phyloP scores from a whole-genome alignment of 1,140 invertebrate species.

The Daktulosphaira vitifoliae region DNA sequence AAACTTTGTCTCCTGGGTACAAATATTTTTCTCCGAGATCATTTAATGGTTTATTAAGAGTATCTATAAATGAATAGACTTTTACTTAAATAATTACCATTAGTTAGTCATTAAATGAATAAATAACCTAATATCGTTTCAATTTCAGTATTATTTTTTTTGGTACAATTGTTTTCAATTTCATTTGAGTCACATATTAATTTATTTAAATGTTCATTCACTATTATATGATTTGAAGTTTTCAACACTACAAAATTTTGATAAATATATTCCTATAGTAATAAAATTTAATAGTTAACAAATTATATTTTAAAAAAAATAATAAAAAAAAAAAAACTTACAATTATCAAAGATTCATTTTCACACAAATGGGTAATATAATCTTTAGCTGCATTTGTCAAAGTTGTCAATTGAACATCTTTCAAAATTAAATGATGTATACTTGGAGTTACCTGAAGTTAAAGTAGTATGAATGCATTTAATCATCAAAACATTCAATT shows the following conservation, averaged over 20 bases:
- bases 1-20: constrained; percentile 1
- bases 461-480: too few relatives aligned
- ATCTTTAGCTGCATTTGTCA: constrained; percentile 3
- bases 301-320: not conserved
- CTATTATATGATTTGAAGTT: not conserved
- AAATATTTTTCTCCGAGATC: not conserved
- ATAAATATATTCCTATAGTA: not conserved
- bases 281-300: too few relatives aligned
- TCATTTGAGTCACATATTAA: not conserved
- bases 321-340: not conserved
- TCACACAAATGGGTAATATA: constrained; percentile 1
- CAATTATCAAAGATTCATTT: not conserved
- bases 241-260: constrained; percentile 12
- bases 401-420: not conserved
- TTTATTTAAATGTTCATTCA: constrained; percentile 4
- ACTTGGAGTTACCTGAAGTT: too few relatives aligned
- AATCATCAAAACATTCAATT: too few relatives aligned
- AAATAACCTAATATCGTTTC: too few relatives aligned
- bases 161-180: not conserved
- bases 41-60: not conserved
- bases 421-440: not conserved
- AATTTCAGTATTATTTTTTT: too few relatives aligned
- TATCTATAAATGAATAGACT: too few relatives aligned
- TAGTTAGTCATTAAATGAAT: too few relatives aligned
- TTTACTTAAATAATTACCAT: too few relatives aligned